Evolutionary conservation across 2,888 invertebrate genomes (phyloP), one percentile per base, ranked within the genome.

Genomic region (Teleiodes luculella): DNA sequence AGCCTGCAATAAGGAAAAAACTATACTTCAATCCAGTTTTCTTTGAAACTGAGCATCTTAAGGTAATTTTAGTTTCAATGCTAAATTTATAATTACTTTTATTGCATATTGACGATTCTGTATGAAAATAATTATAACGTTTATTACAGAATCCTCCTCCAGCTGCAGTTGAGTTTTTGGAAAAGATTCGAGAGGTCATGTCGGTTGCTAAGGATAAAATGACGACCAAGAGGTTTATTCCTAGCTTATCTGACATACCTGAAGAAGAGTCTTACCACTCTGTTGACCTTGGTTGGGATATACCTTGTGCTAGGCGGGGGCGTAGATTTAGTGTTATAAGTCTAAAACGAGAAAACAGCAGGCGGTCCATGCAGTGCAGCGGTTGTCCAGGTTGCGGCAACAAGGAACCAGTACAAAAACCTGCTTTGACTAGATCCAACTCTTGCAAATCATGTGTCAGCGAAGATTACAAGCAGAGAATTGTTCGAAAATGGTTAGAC

Each of bases 1-100:
- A 86, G 56, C 75, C 78, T 45, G 72, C 73, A 0, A 91, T 93
- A 6, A 90, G 96, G 56, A 92, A 93, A 66, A 96, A 96, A 71
- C 85, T 97, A 3, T 96, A 96, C 74, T 97, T 97, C 70, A 97
- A 96, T 82, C 96, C 96, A 0, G 96, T 96, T 0, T 97, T 96
- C 78, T 96, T 97, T 70, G 97, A 97, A 78, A 94, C 94, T 0
- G 96, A 96, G 73, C 86, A 95, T 58, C 84, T 97, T 51, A 91
- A 94, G 91, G 96, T 96, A 90, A 89, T 83, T 77, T 18, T 18
- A 43, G 30, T 30, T 46, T n/a, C n/a, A n/a, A n/a, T n/a, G n/a
- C n/a, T n/a, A n/a, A n/a, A n/a, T n/a, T n/a, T n/a, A n/a, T n/a
- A n/a, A n/a, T n/a, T n/a, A n/a, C n/a, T n/a, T n/a, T n/a, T n/a